phyloP scores from a whole-genome alignment of 2,113 vertebrate species.

The Neoarius graeffei region DNA sequence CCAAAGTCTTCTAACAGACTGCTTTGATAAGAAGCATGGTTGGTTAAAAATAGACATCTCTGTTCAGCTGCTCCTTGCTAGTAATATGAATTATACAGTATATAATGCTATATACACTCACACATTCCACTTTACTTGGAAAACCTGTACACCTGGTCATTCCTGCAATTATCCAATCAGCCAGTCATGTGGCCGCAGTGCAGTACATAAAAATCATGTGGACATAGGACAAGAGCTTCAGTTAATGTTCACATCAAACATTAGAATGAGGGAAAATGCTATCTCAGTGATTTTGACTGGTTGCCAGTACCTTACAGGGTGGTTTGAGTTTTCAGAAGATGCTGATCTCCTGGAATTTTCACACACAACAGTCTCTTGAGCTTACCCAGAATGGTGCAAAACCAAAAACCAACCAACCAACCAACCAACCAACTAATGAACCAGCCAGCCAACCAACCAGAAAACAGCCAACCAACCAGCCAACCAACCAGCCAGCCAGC shows the following conservation, averaged over 20 bases:
- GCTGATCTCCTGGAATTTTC: background rate
- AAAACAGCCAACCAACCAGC: no score
- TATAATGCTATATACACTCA: background rate
- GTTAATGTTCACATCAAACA: background rate
- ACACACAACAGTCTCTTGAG: background rate
- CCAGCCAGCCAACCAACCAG: no score
- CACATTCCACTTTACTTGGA: background rate
- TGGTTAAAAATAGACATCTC: background rate
- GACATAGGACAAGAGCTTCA: background rate
- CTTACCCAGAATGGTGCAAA: background rate
- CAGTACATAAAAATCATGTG: background rate
- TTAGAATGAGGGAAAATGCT: background rate
- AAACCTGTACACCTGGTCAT: background rate
- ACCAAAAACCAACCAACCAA: background rate
- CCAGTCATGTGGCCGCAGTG: background rate
- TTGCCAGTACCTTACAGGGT: background rate
- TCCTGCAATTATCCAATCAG: background rate
- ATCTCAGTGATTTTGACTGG: background rate
- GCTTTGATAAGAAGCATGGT: background rate
- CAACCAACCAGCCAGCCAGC: no score
- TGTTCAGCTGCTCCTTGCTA: background rate
- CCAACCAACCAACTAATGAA: no score
- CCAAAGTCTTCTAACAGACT: background rate
- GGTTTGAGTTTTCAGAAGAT: background rate
- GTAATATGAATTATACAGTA: background rate